Evolutionary conservation across 2,888 invertebrate genomes (phyloP).

Genomic region (Cetonia aurata): DNA sequence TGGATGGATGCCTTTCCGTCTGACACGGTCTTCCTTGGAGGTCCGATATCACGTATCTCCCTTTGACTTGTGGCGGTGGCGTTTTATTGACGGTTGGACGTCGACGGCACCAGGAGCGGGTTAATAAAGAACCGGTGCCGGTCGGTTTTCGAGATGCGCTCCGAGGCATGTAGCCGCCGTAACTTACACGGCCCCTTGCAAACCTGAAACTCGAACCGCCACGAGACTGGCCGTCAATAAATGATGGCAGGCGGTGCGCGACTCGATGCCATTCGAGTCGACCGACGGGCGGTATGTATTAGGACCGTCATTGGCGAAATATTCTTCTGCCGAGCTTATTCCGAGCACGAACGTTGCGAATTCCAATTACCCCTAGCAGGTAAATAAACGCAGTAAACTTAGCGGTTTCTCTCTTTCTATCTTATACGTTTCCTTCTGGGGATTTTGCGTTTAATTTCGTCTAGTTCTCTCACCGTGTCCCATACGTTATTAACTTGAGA

Average conservation of each 20-base stretch:
- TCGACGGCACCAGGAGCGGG: neutral
- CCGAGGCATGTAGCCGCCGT: neutral
- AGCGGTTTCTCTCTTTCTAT: neutral
- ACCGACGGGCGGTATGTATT: neutral
- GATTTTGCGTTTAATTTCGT: conserved; percentile 2
- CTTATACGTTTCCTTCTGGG: neutral
- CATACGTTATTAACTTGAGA: conserved; percentile 22
- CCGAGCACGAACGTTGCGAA: conserved; percentile 34
- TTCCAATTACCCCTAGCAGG: conserved; percentile 25
- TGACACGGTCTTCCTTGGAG: too few relatives aligned
- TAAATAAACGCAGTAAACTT: conserved; percentile 24
- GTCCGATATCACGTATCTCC: too few relatives aligned
- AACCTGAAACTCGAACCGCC: neutral
- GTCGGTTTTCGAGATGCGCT: neutral
- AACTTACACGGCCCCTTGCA: neutral
- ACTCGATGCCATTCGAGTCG: neutral
- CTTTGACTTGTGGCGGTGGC: too few relatives aligned
- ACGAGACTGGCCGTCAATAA: neutral
- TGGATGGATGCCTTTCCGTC: too few relatives aligned
- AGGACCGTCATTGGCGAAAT: conserved; percentile 1
- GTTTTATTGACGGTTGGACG: too few relatives aligned
- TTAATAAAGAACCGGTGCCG: conserved; percentile 15
- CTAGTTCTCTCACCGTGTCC: neutral
- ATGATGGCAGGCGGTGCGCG: neutral
- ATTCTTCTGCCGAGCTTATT: conserved; percentile 16